Conservation (phyloP, 2,113 vertebrate genomes). For the Scopus umbretta region DNA sequence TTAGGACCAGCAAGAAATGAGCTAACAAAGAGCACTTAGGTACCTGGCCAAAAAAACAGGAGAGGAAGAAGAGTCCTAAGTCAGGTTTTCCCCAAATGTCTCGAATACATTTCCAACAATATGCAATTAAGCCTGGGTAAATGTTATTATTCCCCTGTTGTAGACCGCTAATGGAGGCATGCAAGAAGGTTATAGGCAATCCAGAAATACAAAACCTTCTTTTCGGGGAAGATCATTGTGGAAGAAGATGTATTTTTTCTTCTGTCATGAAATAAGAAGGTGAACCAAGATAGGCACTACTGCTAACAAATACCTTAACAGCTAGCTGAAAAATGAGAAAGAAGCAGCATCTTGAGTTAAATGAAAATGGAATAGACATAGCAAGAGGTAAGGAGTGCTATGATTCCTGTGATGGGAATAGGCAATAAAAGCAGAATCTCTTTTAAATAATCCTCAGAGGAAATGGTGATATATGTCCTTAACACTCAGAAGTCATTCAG, state of each 20-base stretch:
- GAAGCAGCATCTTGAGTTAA: background rate
- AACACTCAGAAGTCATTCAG: background rate
- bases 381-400: background rate
- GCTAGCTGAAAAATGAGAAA: background rate
- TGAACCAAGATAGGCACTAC: background rate
- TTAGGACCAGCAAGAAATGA: background rate
- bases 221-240: background rate
- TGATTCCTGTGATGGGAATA: background rate
- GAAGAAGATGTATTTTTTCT: background rate
- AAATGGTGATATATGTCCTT: background rate
- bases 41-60: background rate
- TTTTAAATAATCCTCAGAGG: slow-evolving; percentile 11
- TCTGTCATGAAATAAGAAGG: background rate
- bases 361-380: slow-evolving; percentile 2
- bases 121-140: background rate
- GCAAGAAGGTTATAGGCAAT: background rate
- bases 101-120: background rate
- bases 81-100: background rate
- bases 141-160: background rate
- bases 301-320: background rate
- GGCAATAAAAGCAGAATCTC: background rate
- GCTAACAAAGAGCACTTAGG: background rate
- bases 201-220: background rate
- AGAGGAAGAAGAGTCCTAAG: background rate
- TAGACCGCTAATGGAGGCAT: background rate